Percentiles rank a stretch among this genome's conserved stretches.
These are phyloP conservation scores for Drosophila percnosoma DNA, from an alignment of 2,888 invertebrate genomes.

Conservation along the genomic window DNA sequence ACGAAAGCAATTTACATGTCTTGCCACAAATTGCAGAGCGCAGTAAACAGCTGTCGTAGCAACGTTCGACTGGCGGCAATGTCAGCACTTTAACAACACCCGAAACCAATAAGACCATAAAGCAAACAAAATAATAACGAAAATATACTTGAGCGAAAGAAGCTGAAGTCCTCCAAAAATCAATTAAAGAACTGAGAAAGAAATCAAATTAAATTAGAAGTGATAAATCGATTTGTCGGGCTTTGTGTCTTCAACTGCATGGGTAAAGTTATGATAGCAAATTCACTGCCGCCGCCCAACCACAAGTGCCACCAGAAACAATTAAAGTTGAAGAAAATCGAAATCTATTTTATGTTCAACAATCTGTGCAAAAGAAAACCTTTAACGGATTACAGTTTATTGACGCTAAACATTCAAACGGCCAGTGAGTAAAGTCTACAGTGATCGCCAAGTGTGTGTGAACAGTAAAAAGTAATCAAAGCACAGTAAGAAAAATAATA, in stretches of 20 bases:
- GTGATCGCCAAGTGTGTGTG: neutral
- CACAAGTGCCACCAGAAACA: constrained; percentile 64
- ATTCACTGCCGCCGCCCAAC: constrained; percentile 61
- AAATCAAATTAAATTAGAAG: constrained; percentile 1
- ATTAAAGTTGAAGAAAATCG: constrained; percentile 78
- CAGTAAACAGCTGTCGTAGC: constrained; percentile 53
- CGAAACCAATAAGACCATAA: neutral
- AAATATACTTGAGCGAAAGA: constrained; percentile 7
- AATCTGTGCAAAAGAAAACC: constrained; percentile 83
- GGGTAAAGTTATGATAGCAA: constrained; percentile 83
- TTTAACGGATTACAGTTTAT: constrained; percentile 65
- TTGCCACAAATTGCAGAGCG: constrained; percentile 58
- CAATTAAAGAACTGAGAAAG: constrained; percentile 5
- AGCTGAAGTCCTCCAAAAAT: constrained; percentile 1
- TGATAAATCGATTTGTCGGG: constrained; percentile 32
- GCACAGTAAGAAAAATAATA: neutral
- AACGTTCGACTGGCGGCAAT: constrained; percentile 43
- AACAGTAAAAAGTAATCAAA: neutral
- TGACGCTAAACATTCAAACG: constrained; percentile 57
- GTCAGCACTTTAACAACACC: constrained; percentile 57
- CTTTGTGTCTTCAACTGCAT: constrained; percentile 63
- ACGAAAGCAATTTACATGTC: constrained; percentile 67
- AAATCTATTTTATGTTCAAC: constrained; percentile 83
- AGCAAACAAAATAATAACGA: constrained; percentile 13
- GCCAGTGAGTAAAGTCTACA: constrained; percentile 56